Percentiles rank a stretch among this genome's conserved stretches.
Evolutionary conservation across 2,797 vertebrate species (phyloP).

Genomic region (Manis javanica): DNA sequence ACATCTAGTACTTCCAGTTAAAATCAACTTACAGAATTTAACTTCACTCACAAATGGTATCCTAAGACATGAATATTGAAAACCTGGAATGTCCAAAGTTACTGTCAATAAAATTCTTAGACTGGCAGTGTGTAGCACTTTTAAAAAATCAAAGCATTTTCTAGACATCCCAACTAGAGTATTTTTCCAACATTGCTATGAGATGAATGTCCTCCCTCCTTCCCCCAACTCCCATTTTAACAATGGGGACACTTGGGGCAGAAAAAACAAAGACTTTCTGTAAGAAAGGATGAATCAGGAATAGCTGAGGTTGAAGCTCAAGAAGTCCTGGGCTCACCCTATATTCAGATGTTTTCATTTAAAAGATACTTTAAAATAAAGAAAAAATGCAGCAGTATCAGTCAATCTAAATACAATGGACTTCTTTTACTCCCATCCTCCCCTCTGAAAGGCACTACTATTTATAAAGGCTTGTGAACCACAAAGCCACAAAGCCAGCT

Average conservation of each 20-base stretch:
- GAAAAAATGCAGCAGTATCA: constrained; percentile 49
- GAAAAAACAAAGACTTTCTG: constrained; percentile 69
- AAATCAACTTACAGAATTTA: constrained; percentile 58
- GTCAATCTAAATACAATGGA: constrained; percentile 58
- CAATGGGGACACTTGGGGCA: constrained; percentile 30
- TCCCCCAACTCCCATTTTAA: constrained; percentile 58
- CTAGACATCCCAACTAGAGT: constrained; percentile 40
- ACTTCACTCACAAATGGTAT: constrained; percentile 55
- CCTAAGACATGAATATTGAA: constrained; percentile 62
- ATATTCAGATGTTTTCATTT: constrained; percentile 66
- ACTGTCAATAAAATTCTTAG: constrained; percentile 69
- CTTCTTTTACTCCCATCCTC: constrained; percentile 66
- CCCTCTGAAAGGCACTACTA: constrained; percentile 69
- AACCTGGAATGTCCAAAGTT: constrained; percentile 78
- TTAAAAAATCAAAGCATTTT: constrained; percentile 55
- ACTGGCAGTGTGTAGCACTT: constrained; percentile 83
- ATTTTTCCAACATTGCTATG: constrained; percentile 51
- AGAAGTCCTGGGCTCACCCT: constrained; percentile 64
- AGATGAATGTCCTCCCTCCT: constrained; percentile 38
- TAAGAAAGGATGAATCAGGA: constrained; percentile 71
- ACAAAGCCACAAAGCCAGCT: constrained; percentile 50
- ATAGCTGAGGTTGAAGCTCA: constrained; percentile 59
- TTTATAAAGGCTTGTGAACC: constrained; percentile 71
- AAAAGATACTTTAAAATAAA: constrained; percentile 58
- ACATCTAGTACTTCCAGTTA: constrained; percentile 56